Conservation (phyloP, 2,888 invertebrate genomes). For the Perizoma flavofasciatum region DNA sequence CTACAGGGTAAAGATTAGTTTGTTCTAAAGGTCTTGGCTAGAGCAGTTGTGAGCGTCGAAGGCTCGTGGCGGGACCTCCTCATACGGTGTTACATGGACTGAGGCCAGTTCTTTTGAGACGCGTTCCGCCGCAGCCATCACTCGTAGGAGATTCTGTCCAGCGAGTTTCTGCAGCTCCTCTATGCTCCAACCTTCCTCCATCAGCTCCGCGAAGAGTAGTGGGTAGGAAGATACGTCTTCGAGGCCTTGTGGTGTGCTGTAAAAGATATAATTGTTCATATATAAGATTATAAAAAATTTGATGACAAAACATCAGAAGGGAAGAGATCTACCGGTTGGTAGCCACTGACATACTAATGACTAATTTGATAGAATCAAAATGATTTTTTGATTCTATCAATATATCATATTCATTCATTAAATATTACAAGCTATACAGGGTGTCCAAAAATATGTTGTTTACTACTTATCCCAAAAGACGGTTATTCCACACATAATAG, state of each 20-base stretch:
- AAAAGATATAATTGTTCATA: no score
- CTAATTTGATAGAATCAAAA: no score
- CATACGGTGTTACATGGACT: constrained; percentile 88
- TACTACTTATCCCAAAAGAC: no score
- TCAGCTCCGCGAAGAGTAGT: constrained; percentile 89
- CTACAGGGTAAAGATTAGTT: not conserved
- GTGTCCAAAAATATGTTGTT: no score
- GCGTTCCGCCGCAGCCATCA: constrained; percentile 87
- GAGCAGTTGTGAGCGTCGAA: constrained; percentile 86
- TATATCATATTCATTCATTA: no score
- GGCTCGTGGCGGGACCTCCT: constrained; percentile 86
- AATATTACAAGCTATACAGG: no score
- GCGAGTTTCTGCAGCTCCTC: constrained; percentile 91
- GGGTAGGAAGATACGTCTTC: constrained; percentile 93
- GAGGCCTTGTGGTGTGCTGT: constrained; percentile 91
- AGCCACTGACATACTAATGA: no score
- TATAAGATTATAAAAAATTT: no score
- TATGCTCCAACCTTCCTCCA: constrained; percentile 91
- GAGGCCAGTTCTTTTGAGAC: constrained; percentile 88
- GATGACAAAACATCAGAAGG: no score
- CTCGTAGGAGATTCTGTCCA: constrained; percentile 89
- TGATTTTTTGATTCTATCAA: no score
- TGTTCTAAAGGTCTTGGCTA: constrained; percentile 80
- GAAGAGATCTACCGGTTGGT: no score
- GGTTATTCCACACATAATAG: no score